Conservation (phyloP, 2,113 vertebrate genomes). For the Syngnathoides biaculeatus region DNA sequence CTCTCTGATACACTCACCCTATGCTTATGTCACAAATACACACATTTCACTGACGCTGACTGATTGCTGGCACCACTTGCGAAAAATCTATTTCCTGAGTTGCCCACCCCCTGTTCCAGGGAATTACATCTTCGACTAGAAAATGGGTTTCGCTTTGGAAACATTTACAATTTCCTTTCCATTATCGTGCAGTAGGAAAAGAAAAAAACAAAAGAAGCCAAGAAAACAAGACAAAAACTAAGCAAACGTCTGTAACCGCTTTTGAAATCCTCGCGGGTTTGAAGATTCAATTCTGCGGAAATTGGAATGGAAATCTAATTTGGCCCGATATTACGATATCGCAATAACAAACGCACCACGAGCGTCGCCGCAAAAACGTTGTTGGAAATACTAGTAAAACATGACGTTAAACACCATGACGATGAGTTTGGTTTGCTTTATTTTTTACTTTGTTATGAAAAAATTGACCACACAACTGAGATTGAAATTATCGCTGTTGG, state of each 20-base stretch:
- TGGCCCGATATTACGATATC: background rate
- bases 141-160: background rate
- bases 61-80: background rate
- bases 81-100: background rate
- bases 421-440: background rate
- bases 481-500: background rate
- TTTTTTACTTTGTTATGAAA: background rate
- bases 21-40: background rate
- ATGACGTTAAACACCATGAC: background rate
- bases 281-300: background rate
- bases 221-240: background rate
- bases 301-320: background rate
- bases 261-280: background rate
- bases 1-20: background rate
- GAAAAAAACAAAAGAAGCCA: background rate
- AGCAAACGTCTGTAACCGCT: background rate
- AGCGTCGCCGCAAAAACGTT: background rate
- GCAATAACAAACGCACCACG: background rate
- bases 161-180: background rate
- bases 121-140: background rate
- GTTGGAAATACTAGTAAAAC: background rate
- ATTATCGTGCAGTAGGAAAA: background rate
- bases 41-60: constrained; percentile 1
- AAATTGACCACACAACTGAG: background rate
- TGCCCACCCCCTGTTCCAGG: background rate